Evolutionary conservation across 2,797 vertebrate genomes (phyloP), one percentile per base, ranked within the genome.

Genomic region (Gastrophryne carolinensis): DNA sequence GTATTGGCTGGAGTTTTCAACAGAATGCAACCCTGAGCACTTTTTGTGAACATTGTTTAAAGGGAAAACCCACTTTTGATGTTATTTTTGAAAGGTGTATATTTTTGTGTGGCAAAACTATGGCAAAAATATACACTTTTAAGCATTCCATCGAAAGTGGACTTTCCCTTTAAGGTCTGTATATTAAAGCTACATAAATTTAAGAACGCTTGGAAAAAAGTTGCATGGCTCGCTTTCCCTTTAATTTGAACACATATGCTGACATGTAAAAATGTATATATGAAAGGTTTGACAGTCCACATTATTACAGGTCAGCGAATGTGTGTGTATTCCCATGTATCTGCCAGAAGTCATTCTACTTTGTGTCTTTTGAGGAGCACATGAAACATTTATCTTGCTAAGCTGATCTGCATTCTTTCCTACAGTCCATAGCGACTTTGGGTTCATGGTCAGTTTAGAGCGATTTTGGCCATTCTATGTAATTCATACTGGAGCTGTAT

Each of bases 321-420:
- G 26, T 75, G 54, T 57, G 53, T 67, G 53, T 58, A 54, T 74
- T 66, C 67, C 72, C 72, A 67, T 56, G 50, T 58, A 74, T 41
- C 64, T 53, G 54, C 73, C 73, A 54, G 29, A 29, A 26, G 30
- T 57, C 63, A n/a, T 60, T 37, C 39, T 35, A 35, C 37, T 37
- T 12, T 15, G 15, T 26, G 72, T 35, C 54, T 47, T 68, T 62
- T 75, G 56, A 60, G 54, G 54, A 53, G 53, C 27, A 49, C 60
- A 44, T 68, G 37, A 68, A 68, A 61, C 56, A 68, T 68, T 68
- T 56, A 30, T 52, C 4, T 19, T 60, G 41, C 57, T 60, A 57
- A 67, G 63, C 39, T 11, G 17, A 35, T 32, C 73, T 68, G 63
- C 44, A 67, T 68, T 75, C 57, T 68, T 75, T 52, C 63, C 73